Evolutionary conservation across 2,113 vertebrate genomes (phyloP).

Genomic region (Cephalopholis sonnerati): DNA sequence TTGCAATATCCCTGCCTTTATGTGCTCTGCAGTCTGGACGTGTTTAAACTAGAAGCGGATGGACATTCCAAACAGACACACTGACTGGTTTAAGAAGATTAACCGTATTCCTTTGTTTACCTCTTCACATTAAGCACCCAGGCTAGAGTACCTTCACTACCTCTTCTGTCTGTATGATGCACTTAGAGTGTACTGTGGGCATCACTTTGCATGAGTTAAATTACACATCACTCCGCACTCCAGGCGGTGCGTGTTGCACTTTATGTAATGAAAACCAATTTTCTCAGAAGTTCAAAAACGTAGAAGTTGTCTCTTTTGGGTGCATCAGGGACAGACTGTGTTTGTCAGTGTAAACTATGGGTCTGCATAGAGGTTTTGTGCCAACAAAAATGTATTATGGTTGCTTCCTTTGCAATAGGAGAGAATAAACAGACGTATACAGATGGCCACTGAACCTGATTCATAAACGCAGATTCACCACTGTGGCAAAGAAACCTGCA

Average conservation of each 20-base stretch:
- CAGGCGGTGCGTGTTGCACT: not conserved
- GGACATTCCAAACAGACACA: not conserved
- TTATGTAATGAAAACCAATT: not conserved
- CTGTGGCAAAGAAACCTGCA: not conserved
- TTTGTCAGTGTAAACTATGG: not conserved
- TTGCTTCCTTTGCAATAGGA: not conserved
- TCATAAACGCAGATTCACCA: not conserved
- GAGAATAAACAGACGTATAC: not conserved
- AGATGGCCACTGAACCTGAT: not conserved
- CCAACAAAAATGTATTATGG: not conserved
- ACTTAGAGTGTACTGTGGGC: not conserved
- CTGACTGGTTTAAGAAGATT: not conserved
- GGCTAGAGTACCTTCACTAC: not conserved
- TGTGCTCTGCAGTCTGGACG: not conserved
- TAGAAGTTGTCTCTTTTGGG: not conserved
- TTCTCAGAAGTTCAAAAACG: not conserved
- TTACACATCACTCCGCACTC: not conserved
- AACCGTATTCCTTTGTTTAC: not conserved
- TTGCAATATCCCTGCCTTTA: not conserved
- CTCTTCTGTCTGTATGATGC: not conserved
- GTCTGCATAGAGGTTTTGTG: not conserved
- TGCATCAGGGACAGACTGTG: not conserved
- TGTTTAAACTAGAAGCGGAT: not conserved
- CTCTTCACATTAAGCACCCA: not conserved
- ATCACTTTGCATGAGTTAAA: not conserved